Conservation (phyloP, 2,113 vertebrate species). For the Leiothrix lutea region DNA sequence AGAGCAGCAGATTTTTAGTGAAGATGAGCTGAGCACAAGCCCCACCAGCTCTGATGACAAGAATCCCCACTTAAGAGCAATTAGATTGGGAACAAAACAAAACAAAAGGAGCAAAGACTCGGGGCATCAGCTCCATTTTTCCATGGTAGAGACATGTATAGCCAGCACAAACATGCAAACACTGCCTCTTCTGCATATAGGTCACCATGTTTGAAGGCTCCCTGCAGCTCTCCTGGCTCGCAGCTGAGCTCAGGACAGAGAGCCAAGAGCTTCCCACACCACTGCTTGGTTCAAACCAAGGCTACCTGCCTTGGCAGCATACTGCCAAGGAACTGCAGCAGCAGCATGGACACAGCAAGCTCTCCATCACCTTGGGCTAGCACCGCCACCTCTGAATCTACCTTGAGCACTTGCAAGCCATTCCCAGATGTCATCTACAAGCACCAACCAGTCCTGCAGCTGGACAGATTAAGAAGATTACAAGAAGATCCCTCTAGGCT, state of each 20-base stretch:
- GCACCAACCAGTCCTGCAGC: rapidly evolving
- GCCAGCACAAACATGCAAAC: not conserved
- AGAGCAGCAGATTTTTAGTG: not conserved
- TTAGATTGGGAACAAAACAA: not conserved
- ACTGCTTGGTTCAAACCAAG: not conserved
- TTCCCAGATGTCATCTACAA: not conserved
- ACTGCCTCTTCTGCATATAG: not conserved
- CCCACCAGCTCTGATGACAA: not conserved
- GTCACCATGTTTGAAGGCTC: not conserved
- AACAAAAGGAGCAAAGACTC: not conserved
- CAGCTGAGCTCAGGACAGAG: not conserved
- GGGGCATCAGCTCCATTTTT: not conserved
- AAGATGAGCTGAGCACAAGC: not conserved
- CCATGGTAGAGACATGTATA: not conserved
- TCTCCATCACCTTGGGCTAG: not conserved
- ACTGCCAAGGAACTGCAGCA: not conserved
- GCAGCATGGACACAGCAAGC: not conserved
- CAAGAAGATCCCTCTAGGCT: not conserved
- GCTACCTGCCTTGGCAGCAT: rapidly evolving
- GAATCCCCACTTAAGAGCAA: not conserved
- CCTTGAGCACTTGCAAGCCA: not conserved
- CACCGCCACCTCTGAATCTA: not conserved
- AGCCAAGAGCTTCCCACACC: not conserved
- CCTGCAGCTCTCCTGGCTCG: not conserved
- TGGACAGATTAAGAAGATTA: not conserved